A percentile compares a stretch with the other conserved stretches of the same genome.
Evolutionary conservation across 2,888 invertebrate species (phyloP).

Genomic region (Cephus nigrinus): DNA sequence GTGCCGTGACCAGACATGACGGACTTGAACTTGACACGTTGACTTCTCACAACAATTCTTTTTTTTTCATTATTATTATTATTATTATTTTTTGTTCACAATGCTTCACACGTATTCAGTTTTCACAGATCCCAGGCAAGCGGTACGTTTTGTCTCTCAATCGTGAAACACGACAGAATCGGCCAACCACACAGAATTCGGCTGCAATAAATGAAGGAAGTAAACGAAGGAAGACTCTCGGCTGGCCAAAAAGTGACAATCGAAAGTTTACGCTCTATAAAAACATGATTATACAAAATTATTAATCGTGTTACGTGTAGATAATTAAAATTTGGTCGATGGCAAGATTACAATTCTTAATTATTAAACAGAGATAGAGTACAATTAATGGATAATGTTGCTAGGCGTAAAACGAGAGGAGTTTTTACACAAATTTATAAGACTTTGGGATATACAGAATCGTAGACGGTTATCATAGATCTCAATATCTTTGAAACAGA

Average conservation of each 20-base stretch:
- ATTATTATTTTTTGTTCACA: conserved; percentile 13
- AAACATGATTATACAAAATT: conserved; percentile 45
- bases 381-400: conserved; percentile 45
- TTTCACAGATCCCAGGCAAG: conserved; percentile 47
- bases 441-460: conserved; percentile 32
- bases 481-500: no score
- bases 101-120: conserved; percentile 41
- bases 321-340: conserved; percentile 23
- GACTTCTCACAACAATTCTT: conserved; percentile 49
- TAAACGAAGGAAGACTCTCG: conserved; percentile 48
- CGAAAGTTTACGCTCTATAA: conserved; percentile 50
- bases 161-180: conserved; percentile 42
- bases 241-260: conserved; percentile 50
- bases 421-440: conserved; percentile 52
- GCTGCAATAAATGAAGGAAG: conserved; percentile 55
- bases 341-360: conserved; percentile 43
- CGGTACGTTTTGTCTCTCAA: conserved; percentile 43
- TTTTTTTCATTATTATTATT: no score
- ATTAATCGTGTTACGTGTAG: conserved; percentile 35
- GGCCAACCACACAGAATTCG: conserved; percentile 50
- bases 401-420: conserved; percentile 45
- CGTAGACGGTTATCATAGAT: no score
- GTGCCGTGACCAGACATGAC: conserved; percentile 54
- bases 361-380: conserved; percentile 44
- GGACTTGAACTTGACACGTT: conserved; percentile 58